Conservation (phyloP, 2,797 vertebrate genomes). For the Heliangelus exortis region DNA sequence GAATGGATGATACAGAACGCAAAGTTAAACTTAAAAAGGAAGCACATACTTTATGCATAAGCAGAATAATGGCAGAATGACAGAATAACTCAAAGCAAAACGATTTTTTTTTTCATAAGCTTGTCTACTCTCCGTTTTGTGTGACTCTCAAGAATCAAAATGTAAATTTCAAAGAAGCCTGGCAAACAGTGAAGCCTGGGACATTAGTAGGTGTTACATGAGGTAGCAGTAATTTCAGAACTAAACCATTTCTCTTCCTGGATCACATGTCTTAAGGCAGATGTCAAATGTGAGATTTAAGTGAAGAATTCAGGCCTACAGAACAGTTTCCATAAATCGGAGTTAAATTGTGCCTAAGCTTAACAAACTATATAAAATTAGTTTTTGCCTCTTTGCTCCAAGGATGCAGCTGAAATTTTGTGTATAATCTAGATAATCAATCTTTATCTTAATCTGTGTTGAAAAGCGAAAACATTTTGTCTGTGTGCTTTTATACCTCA, state of each 20-base stretch:
- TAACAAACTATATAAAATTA: background rate
- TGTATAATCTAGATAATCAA: background rate
- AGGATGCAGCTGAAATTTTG: background rate
- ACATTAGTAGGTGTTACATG: background rate
- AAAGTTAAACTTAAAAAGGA: background rate
- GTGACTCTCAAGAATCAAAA: background rate
- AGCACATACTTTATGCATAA: background rate
- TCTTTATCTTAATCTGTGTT: background rate
- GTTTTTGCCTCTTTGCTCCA: background rate
- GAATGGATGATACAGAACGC: background rate
- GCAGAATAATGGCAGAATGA: background rate
- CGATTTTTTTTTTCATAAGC: background rate
- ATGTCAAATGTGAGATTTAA: background rate
- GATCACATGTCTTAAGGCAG: background rate
- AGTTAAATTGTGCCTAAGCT: background rate
- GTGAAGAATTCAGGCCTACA: background rate
- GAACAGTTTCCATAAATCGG: background rate
- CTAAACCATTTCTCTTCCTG: background rate
- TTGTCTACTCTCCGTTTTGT: background rate
- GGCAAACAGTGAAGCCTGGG: background rate
- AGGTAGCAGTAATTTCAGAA: background rate
- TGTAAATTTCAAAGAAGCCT: background rate
- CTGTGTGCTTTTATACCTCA: background rate
- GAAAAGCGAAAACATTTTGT: background rate
- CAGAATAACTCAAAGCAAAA: background rate